A percentile compares a stretch with the other conserved stretches of the same genome.
These are phyloP conservation scores for Todiramphus saurophagus DNA, from an alignment of 2,113 vertebrate genomes.

Conservation along the genomic window DNA sequence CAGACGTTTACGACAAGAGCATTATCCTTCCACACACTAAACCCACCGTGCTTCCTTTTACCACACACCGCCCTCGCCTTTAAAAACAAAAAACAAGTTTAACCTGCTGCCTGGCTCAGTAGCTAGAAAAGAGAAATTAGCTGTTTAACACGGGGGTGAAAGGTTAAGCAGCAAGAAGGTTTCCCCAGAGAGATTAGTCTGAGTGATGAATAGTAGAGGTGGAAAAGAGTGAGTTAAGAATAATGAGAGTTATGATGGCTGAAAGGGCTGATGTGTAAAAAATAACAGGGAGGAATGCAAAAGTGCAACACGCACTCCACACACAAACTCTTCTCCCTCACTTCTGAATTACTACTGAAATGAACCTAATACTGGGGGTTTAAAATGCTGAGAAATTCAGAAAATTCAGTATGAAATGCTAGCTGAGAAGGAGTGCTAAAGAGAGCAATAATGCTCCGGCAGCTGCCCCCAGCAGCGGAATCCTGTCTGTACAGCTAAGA, in stretches of 20 bases:
- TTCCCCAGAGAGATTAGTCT: slow-evolving; percentile 65
- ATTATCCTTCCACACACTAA: background rate
- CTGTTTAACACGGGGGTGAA: slow-evolving; percentile 74
- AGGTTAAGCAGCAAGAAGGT: slow-evolving; percentile 68
- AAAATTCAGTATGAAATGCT: background rate
- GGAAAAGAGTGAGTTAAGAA: background rate
- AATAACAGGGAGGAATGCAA: background rate
- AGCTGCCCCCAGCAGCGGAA: background rate
- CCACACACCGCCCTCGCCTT: background rate
- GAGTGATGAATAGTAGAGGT: slow-evolving; percentile 61
- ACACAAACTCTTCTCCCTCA: background rate
- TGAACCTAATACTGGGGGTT: background rate
- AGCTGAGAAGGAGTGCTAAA: background rate
- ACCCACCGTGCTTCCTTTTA: background rate
- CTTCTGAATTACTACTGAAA: background rate
- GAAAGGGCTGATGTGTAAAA: background rate
- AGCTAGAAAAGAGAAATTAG: slow-evolving; percentile 76
- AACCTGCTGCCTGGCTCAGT: slow-evolving; percentile 48
- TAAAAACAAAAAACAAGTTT: background rate
- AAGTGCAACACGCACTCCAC: background rate
- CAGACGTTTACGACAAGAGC: background rate
- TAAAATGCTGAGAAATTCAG: background rate
- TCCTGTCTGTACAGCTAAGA: background rate
- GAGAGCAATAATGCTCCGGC: background rate
- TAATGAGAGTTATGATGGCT: background rate